phyloP scores from a whole-genome alignment of 2,113 vertebrate genomes.

The Notarius quadriscutis region DNA sequence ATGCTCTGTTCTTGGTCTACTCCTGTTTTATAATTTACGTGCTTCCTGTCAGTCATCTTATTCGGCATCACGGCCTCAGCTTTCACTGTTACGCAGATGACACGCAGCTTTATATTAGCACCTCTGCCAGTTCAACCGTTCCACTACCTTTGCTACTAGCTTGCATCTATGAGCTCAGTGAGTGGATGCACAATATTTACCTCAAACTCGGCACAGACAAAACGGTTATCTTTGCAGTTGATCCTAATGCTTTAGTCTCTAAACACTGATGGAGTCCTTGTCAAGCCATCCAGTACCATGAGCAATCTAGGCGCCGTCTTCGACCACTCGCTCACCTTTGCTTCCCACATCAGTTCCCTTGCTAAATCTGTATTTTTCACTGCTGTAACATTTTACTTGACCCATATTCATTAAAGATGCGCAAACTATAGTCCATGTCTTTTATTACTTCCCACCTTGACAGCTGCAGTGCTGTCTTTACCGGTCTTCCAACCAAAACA shows the following conservation, averaged over 20 bases:
- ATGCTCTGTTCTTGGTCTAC: background rate
- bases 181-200: background rate
- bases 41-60: background rate
- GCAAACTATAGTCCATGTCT: too few relatives aligned
- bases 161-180: background rate
- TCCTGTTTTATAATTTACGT: background rate
- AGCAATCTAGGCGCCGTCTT: too few relatives aligned
- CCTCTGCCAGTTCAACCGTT: background rate
- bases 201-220: background rate
- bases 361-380: too few relatives aligned
- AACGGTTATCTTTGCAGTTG: background rate
- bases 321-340: too few relatives aligned
- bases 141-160: background rate
- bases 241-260: background rate
- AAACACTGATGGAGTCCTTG: background rate
- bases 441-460: too few relatives aligned
- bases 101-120: background rate
- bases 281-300: too few relatives aligned
- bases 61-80: background rate
- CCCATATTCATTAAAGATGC: too few relatives aligned
- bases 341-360: too few relatives aligned
- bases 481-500: too few relatives aligned
- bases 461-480: too few relatives aligned
- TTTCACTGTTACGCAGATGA: background rate
- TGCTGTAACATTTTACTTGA: too few relatives aligned